Base-by-base conservation (phyloP, 2,113 vertebrate genomes). In the Tyto alba region DNA sequence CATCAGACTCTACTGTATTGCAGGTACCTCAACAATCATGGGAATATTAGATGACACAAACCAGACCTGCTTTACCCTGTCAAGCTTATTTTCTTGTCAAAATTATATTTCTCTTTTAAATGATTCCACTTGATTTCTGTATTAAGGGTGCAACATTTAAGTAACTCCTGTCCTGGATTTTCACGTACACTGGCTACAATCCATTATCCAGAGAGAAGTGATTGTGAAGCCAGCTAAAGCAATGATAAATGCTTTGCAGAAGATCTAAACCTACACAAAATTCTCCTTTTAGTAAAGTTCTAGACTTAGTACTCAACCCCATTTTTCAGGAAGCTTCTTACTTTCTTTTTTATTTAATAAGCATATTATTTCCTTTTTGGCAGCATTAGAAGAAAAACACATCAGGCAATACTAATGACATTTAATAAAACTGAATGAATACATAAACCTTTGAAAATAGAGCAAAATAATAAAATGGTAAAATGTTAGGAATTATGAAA, bases 71-170 rank as follows among this genome's bases (percentile, higher is more conserved):
- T 95, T 96, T 96, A 76, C 38, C 50, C 74, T 93, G 57, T 72
- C 90, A 89, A 41, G 50, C 8, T 92, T 93, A 81, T 93, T 96
- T 95, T 87, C 72, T 75, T 92, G 86, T 95, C 69, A 84, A 90
- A 97, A 92, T 75, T 92, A 68, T 79, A 32, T 57, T 95, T 90
- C 23, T 22, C 30, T 90, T 90, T 87, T 40, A 75, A 97, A 89
- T 0, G 0, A 57, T 89, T 93, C 68, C 66, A 84, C 90, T 93
- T 75, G 56, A 85, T 93, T 86, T 75, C 86, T 89, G 23, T 68
- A 66, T 85, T 90, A 89, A 89, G 57, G 74, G 60, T 45, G 40
- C 32, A 81, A 41, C 41, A 40, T 92, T 85, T 81, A 89, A 90
- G 83, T 86, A 79, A 84, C 60, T 96, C 29, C 48, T 87, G 30